Conservation (phyloP, 2,113 vertebrate genomes). For the Rhinoptilus africanus region DNA sequence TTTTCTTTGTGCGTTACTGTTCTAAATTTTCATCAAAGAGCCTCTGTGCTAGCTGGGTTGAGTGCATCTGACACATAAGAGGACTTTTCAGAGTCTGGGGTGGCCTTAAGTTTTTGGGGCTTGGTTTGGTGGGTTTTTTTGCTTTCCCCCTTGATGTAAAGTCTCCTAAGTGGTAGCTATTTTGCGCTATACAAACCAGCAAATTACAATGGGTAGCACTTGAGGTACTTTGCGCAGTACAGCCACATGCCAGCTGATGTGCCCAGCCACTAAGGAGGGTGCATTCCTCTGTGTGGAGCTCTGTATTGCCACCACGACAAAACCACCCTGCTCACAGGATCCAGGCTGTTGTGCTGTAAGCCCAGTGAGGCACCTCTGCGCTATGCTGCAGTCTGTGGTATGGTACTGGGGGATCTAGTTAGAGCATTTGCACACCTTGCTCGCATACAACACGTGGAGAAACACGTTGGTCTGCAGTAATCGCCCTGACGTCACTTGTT, state of each 20-base stretch:
- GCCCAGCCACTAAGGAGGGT: neutral
- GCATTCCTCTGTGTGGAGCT: neutral
- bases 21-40: neutral
- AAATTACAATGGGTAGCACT: neutral
- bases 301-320: neutral
- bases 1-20: neutral
- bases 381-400: neutral
- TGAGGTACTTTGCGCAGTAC: accelerated
- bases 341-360: neutral
- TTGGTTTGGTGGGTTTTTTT: neutral
- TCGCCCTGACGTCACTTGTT: neutral
- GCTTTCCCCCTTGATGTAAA: neutral
- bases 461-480: neutral
- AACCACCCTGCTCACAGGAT: neutral
- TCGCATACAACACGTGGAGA: accelerated
- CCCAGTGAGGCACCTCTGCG: neutral
- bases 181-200: neutral
- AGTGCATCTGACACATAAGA: neutral
- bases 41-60: neutral
- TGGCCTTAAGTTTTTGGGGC: neutral
- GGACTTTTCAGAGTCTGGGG: neutral
- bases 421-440: neutral
- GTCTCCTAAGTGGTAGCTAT: neutral
- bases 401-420: neutral
- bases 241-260: neutral